Conservation (phyloP, 1,140 invertebrate species). For the Drosophila tani region DNA sequence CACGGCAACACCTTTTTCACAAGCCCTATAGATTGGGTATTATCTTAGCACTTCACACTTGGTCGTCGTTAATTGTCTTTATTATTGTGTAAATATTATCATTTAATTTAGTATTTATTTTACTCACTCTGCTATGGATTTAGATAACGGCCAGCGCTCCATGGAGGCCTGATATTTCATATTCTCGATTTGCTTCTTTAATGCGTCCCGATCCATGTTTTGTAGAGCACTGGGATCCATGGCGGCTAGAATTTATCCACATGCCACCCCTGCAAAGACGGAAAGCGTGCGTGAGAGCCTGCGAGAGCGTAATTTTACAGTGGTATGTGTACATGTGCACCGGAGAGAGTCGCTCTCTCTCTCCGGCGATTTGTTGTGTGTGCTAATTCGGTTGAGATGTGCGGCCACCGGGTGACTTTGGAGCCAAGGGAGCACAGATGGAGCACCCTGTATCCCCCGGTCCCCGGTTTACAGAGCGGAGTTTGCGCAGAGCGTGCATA, state of each 20-base stretch:
- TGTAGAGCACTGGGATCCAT: constrained; percentile 96
- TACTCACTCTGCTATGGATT: constrained; percentile 97
- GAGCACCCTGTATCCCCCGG: constrained; percentile 55
- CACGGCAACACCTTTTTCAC: constrained; percentile 21
- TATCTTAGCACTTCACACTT: background rate
- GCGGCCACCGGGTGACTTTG: constrained; percentile 18
- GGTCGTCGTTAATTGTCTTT: background rate
- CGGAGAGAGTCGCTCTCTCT: constrained; percentile 1
- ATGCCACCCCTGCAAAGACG: constrained; percentile 84
- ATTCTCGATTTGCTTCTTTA: constrained; percentile 98
- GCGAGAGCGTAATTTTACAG: constrained; percentile 20
- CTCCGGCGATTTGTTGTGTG: constrained; percentile 14
- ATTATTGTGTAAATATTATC: constrained; percentile 6
- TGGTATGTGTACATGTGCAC: constrained; percentile 1
- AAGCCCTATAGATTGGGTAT: background rate
- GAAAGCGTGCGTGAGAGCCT: constrained; percentile 40
- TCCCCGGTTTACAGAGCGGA: constrained; percentile 42
- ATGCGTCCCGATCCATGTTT: constrained; percentile 98
- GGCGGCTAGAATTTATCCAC: constrained; percentile 86
- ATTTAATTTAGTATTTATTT: constrained; percentile 22
- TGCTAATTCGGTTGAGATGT: constrained; percentile 34
- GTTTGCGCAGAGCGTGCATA: constrained; percentile 60
- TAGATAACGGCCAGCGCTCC: constrained; percentile 97
- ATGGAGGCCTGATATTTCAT: constrained; percentile 98
- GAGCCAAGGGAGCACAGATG: background rate